phyloP scores from a whole-genome alignment of 2,888 invertebrate species.

The Scotopteryx bipunctaria region DNA sequence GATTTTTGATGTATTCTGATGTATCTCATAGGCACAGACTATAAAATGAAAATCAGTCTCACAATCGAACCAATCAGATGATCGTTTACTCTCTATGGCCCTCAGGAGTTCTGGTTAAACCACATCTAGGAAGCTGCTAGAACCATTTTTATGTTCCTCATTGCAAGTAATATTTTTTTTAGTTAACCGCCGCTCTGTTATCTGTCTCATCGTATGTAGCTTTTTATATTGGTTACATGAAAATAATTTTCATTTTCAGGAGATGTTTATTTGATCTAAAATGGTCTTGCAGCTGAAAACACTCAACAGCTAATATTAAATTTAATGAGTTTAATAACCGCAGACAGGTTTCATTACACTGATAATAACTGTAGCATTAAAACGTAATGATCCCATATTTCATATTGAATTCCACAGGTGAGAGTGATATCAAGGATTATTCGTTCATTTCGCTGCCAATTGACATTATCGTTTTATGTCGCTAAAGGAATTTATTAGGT shows the following conservation, averaged over 20 bases:
- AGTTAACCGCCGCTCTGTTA: no score
- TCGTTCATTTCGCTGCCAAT: conserved; percentile 23
- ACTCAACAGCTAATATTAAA: conserved; percentile 29
- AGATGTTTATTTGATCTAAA: conserved; percentile 18
- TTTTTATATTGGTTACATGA: background rate
- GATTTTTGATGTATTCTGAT: no score
- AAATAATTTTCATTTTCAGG: conserved; percentile 14
- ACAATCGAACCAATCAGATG: no score
- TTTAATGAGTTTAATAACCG: conserved; percentile 40
- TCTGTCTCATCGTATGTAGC: no score
- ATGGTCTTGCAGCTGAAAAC: conserved; percentile 16
- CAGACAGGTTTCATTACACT: conserved; percentile 38
- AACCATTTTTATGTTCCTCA: no score
- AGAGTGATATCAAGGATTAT: conserved; percentile 32
- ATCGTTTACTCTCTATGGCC: no score
- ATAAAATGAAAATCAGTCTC: no score
- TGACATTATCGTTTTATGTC: conserved; percentile 11
- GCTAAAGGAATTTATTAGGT: background rate
- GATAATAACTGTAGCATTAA: conserved; percentile 32
- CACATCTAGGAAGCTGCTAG: no score
- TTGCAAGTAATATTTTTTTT: no score
- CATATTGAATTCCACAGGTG: conserved; percentile 36
- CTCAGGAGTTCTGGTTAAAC: no score
- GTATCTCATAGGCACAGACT: no score
- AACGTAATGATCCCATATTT: conserved; percentile 33